Evolutionary conservation across 2,888 invertebrate genomes (phyloP).

Genomic region (Thyatira batis): DNA sequence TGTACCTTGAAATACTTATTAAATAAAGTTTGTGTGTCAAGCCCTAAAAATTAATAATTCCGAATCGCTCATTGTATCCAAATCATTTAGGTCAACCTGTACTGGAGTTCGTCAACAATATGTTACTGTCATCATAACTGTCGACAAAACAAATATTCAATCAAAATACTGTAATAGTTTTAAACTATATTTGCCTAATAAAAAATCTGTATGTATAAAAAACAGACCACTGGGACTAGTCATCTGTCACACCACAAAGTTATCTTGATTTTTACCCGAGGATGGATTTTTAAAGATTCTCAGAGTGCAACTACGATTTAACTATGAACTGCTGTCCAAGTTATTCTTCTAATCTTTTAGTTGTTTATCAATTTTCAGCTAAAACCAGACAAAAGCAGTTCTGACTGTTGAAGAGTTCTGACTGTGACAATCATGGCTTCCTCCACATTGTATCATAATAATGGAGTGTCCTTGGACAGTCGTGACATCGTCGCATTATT

Average conservation of each 20-base stretch:
- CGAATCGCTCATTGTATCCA: not conserved
- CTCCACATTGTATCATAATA: not conserved
- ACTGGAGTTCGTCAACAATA: not conserved
- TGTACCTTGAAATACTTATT: no score
- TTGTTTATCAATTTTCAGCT: not conserved
- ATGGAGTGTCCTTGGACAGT: not conserved
- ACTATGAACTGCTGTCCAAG: no score
- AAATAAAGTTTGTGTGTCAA: not conserved
- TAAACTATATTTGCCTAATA: no score
- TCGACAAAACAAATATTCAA: not conserved
- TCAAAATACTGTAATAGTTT: not conserved
- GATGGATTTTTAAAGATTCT: no score
- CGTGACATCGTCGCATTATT: not conserved
- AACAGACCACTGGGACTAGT: no score
- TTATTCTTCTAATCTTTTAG: no score
- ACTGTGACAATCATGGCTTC: not conserved
- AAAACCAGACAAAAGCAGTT: not conserved
- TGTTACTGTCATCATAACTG: not conserved
- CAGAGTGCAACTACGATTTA: no score
- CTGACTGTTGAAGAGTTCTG: not conserved
- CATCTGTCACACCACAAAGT: no score
- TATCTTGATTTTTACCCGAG: no score
- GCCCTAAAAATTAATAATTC: not conserved
- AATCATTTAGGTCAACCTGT: not conserved
- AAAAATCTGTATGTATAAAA: no score